A percentile compares a stretch with the other conserved stretches of the same genome.
Evolutionary conservation across 2,797 vertebrate species (phyloP).

Genomic region (Falco berigora): DNA sequence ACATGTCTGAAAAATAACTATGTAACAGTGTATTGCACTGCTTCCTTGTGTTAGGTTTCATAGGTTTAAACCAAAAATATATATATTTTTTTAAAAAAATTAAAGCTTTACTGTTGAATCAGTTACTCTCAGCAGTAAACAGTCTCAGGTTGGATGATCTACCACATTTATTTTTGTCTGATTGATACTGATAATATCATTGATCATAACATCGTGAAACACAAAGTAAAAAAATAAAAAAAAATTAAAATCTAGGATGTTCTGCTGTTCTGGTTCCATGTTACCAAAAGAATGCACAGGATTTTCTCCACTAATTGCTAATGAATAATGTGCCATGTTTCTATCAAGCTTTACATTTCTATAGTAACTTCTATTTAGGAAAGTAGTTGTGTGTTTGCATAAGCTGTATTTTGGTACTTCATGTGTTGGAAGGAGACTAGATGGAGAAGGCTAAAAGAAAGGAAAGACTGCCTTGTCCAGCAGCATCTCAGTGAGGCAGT

Average conservation of each 20-base stretch:
- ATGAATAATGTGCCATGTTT: neutral
- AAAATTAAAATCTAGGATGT: neutral
- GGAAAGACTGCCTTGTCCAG: neutral
- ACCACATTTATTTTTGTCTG: neutral
- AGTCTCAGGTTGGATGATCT: neutral
- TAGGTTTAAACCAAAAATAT: neutral
- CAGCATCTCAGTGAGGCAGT: neutral
- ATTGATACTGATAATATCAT: neutral
- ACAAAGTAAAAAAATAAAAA: neutral
- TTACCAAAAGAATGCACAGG: neutral
- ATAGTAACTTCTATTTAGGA: neutral
- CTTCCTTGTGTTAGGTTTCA: neutral
- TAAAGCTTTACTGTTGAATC: neutral
- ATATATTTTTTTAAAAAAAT: too few species aligned
- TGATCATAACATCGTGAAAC: neutral
- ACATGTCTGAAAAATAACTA: neutral
- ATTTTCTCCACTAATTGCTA: neutral
- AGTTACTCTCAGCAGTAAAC: neutral
- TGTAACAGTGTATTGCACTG: neutral
- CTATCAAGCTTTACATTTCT: neutral
- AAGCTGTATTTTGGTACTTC: neutral
- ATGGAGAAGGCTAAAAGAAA: neutral
- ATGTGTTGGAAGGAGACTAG: neutral
- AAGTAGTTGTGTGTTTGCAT: neutral
- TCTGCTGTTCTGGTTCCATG: neutral